Evolutionary conservation across 2,888 invertebrate genomes (phyloP).

Genomic region (Pseudococcus jackbeardsleyi): DNA sequence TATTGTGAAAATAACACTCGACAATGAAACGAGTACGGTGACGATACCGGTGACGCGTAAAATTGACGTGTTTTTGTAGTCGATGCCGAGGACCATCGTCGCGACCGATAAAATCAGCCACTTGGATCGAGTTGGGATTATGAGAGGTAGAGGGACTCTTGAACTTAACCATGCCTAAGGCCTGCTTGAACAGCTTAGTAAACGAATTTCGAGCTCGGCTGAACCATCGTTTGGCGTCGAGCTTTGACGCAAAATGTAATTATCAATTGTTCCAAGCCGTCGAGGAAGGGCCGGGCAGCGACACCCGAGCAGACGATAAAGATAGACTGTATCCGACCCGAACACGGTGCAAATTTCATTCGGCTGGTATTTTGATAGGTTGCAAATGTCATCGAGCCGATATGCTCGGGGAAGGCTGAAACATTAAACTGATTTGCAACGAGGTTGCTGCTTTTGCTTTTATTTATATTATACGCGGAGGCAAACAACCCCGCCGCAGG

Average conservation of each 20-base stretch:
- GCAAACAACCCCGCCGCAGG: not conserved
- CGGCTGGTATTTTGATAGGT: not conserved
- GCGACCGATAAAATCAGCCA: not conserved
- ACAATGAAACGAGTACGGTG: not conserved
- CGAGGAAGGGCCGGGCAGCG: not conserved
- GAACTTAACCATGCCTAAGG: constrained; percentile 10
- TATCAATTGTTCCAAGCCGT: not conserved
- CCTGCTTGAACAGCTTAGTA: constrained; percentile 17
- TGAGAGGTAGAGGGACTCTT: not conserved
- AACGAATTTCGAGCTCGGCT: constrained; percentile 1
- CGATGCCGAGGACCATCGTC: not conserved
- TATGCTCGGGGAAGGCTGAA: not conserved
- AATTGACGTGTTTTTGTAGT: constrained; percentile 12
- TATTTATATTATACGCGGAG: not conserved
- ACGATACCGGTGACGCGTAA: not conserved
- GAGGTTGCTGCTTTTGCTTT: not conserved
- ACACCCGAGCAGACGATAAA: not conserved
- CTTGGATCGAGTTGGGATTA: not conserved
- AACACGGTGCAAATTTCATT: not conserved
- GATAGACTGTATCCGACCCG: not conserved
- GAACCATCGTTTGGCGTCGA: not conserved
- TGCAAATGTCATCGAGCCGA: not conserved
- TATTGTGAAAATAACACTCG: constrained; percentile 17
- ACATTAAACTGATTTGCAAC: constrained; percentile 22
- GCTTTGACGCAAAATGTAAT: not conserved